These are phyloP conservation scores for Bambusicola thoracicus DNA, from an alignment of 2,113 vertebrate species.

Conservation along the genomic window DNA sequence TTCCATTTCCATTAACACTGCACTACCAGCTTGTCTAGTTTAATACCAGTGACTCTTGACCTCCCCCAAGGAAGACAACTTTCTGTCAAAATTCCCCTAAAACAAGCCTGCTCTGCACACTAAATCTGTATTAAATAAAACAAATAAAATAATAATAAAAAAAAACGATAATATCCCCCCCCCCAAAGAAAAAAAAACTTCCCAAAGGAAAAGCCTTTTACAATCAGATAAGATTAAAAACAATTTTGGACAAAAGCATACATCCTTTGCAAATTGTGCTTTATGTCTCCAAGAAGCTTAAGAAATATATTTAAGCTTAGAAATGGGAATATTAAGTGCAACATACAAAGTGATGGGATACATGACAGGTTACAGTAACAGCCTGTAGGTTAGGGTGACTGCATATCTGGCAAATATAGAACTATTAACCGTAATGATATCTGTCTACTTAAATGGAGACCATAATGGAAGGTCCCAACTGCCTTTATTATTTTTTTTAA, in stretches of 20 bases:
- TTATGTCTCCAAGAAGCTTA: conserved; percentile 29
- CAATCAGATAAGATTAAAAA: conserved; percentile 47
- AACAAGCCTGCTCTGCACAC: conserved; percentile 74
- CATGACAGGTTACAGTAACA: conserved; percentile 22
- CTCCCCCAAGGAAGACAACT: conserved; percentile 90
- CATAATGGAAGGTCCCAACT: conserved; percentile 49
- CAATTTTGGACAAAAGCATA: neutral
- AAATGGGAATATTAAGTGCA: neutral
- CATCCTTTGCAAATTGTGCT: neutral
- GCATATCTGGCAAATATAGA: conserved; percentile 36
- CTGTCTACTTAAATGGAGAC: conserved; percentile 50
- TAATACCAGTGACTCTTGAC: conserved; percentile 95
- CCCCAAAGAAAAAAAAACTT: neutral
- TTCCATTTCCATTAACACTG: conserved; percentile 94
- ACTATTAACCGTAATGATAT: conserved; percentile 45
- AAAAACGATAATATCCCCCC: neutral
- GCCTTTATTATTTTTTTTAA: conserved; percentile 66
- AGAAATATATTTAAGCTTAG: neutral
- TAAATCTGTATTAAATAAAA: conserved; percentile 53
- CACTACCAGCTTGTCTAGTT: conserved; percentile 94
- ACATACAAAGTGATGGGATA: neutral
- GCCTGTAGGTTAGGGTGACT: conserved; percentile 48
- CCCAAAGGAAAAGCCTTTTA: conserved; percentile 44
- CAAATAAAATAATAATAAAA: neutral
- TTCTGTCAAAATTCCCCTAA: conserved; percentile 86